Conservation (phyloP, 2,797 vertebrate species). For the Takifugu rubripes region DNA sequence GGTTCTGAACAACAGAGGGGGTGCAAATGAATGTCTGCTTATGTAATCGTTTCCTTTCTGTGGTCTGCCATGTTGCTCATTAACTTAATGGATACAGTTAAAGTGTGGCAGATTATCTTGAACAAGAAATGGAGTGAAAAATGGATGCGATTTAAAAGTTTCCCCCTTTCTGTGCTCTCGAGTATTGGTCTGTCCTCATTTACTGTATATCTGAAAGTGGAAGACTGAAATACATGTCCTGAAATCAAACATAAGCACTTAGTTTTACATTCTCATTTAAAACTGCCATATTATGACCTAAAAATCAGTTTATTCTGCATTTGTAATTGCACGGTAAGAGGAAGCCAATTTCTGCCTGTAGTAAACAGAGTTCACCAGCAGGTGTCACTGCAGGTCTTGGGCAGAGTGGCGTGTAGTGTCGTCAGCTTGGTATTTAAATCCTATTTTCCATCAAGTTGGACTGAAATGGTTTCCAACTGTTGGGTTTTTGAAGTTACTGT, state of each 20-base stretch:
- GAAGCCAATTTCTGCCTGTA: slow-evolving; percentile 24
- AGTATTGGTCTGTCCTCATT: slow-evolving; percentile 7
- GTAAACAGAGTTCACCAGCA: slow-evolving; percentile 47
- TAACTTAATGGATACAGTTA: background rate
- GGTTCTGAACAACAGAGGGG: background rate
- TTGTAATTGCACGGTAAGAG: background rate
- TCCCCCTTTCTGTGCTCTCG: slow-evolving; percentile 22
- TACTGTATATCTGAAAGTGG: too few relatives aligned
- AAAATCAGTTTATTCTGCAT: background rate
- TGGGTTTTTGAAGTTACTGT: slow-evolving; percentile 53
- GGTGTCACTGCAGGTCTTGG: slow-evolving; percentile 70
- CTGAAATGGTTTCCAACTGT: slow-evolving; percentile 53
- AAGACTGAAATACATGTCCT: too few relatives aligned
- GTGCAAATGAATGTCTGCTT: background rate
- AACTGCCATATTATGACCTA: too few relatives aligned
- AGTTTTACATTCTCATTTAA: too few relatives aligned
- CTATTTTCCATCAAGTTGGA: slow-evolving; percentile 66
- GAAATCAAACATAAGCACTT: too few relatives aligned
- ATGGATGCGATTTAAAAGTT: background rate
- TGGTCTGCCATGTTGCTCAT: background rate
- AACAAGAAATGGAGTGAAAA: background rate
- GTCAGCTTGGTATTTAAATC: slow-evolving; percentile 56
- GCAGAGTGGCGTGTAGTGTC: slow-evolving; percentile 24
- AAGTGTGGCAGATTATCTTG: background rate
- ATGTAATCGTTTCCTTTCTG: background rate